A percentile compares a stretch with the other conserved stretches of the same genome.
Conservation (phyloP, 2,797 vertebrate species). For the Pangasius macronema region DNA sequence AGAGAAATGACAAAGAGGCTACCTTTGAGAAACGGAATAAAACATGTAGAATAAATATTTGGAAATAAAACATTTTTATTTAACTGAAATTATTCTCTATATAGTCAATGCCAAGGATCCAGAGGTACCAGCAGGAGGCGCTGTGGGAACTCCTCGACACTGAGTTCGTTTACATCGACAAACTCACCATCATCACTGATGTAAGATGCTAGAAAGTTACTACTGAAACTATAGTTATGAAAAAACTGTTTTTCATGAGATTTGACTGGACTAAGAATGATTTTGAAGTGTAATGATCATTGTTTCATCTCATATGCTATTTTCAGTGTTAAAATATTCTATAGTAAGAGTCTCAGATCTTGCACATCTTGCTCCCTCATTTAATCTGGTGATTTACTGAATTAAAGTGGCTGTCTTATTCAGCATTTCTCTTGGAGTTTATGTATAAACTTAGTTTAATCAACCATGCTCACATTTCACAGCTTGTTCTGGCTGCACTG, state of each 20-base stretch:
- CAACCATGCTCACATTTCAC: constrained; percentile 43
- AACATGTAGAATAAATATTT: background rate
- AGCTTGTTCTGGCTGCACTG: constrained; percentile 76
- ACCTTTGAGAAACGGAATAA: background rate
- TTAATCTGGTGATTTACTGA: background rate
- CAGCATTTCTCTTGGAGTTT: background rate
- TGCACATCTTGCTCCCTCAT: background rate
- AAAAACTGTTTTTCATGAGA: background rate
- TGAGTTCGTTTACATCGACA: constrained; percentile 79
- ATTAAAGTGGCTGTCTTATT: background rate
- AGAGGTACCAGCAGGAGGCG: constrained; percentile 84
- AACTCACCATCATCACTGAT: constrained; percentile 78
- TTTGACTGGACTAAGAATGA: background rate
- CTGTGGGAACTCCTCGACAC: constrained; percentile 87
- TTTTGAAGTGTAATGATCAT: background rate
- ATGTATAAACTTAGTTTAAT: constrained; percentile 31
- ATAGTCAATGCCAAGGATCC: constrained; percentile 79
- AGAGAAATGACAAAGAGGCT: background rate
- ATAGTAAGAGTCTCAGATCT: background rate
- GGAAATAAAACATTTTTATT: background rate
- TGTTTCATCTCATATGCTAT: background rate
- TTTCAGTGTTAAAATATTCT: background rate
- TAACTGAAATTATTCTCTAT: background rate
- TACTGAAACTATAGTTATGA: background rate
- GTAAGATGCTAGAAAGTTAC: constrained; percentile 65